phyloP scores from a whole-genome alignment of 1,140 invertebrate species.

The Elysia chlorotica region DNA sequence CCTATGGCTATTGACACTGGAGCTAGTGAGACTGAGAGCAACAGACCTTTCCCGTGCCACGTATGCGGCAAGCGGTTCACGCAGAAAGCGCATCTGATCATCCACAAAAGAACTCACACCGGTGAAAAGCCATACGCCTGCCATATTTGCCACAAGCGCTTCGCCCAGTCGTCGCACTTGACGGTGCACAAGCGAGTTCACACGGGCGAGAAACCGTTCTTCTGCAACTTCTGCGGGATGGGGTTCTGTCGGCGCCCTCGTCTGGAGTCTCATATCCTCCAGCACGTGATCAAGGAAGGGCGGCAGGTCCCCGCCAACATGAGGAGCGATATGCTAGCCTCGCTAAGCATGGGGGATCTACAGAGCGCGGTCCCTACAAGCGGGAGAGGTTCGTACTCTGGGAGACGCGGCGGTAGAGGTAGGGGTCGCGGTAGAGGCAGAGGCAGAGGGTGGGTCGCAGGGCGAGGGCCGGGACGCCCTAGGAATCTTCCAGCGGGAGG shows the following conservation, averaged over 20 bases:
- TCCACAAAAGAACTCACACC: conserved; percentile 41
- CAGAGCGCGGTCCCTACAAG: background rate
- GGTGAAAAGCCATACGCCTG: conserved; percentile 37
- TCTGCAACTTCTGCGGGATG: conserved; percentile 35
- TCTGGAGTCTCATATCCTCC: conserved; percentile 26
- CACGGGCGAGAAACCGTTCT: conserved; percentile 41
- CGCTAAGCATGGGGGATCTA: conserved; percentile 2
- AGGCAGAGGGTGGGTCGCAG: too few relatives aligned
- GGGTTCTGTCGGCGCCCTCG: conserved; percentile 31
- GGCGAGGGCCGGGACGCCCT: background rate
- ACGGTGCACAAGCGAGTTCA: conserved; percentile 42
- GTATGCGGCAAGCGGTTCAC: conserved; percentile 40
- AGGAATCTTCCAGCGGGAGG: too few relatives aligned
- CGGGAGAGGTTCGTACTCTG: background rate
- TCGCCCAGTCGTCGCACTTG: conserved; percentile 41
- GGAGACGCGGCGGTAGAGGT: too few relatives aligned
- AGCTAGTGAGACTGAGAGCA: conserved; percentile 7
- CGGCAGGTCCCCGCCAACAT: background rate
- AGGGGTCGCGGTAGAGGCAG: too few relatives aligned
- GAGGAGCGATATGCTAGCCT: conserved; percentile 3
- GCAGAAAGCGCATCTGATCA: conserved; percentile 40
- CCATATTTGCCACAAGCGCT: conserved; percentile 33
- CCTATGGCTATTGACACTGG: too few relatives aligned
- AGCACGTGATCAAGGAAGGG: conserved; percentile 23
- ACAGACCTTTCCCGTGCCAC: conserved; percentile 33